phyloP scores from a whole-genome alignment of 64 coral and sea anemone species.

The Trachythela sp. region DNA sequence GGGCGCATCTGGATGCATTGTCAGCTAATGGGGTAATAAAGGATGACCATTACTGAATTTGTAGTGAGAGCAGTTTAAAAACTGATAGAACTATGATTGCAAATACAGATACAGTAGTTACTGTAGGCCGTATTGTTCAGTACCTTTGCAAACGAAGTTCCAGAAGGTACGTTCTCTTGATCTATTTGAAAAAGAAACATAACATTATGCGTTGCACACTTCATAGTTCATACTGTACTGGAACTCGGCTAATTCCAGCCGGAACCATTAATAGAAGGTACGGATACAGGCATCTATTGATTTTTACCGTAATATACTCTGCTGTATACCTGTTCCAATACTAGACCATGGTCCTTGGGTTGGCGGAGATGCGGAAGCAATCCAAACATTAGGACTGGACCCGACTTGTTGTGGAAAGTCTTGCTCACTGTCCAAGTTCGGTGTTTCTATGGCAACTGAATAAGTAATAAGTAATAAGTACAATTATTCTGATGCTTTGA shows the following conservation, averaged over 20 bases:
- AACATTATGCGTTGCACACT: not conserved
- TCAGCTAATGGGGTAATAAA: no score
- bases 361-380: not conserved
- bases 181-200: not conserved
- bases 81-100: not conserved
- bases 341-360: not conserved
- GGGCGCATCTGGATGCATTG: no score
- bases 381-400: not conserved
- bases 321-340: not conserved
- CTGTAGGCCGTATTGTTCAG: no score
- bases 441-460: not conserved
- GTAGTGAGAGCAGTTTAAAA: no score
- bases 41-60: no score
- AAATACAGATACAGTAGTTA: not conserved
- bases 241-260: no score
- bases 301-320: not conserved
- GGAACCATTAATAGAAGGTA: no score
- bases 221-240: not conserved
- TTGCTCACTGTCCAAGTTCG: not conserved
- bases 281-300: not conserved
- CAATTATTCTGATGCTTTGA: no score
- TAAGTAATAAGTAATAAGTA: no score
- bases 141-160: constrained; percentile 14
- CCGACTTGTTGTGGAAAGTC: constrained; percentile 4
- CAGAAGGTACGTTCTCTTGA: not conserved